phyloP scores from a whole-genome alignment of 2,888 invertebrate genomes.

The Aradus depressus region DNA sequence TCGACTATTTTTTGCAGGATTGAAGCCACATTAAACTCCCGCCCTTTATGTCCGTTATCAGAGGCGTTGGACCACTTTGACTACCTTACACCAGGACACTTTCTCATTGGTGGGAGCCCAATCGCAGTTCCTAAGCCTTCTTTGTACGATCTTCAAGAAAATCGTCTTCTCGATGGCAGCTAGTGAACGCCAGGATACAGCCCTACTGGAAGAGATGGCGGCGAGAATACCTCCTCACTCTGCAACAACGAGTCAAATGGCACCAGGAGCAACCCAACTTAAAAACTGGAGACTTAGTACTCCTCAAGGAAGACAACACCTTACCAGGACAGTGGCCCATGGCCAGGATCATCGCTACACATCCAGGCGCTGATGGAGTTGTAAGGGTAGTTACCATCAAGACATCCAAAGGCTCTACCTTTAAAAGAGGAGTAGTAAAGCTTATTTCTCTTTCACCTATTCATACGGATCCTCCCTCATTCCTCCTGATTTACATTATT shows the following conservation, averaged over 20 bases:
- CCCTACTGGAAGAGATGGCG: constrained; percentile 31
- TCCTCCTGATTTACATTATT: no score
- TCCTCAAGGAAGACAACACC: constrained; percentile 30
- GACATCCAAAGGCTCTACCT: constrained; percentile 25
- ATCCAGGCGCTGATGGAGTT: constrained; percentile 31
- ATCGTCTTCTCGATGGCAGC: constrained; percentile 32
- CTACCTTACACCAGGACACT: no score
- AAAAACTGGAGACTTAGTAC: constrained; percentile 29
- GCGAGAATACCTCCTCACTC: constrained; percentile 30
- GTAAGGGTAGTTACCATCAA: constrained; percentile 30
- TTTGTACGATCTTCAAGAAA: no score
- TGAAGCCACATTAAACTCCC: no score
- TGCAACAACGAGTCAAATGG: constrained; percentile 33
- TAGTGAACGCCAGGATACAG: constrained; percentile 29
- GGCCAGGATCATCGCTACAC: constrained; percentile 28
- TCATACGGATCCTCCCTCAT: no score
- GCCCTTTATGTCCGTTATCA: no score
- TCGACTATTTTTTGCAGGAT: no score
- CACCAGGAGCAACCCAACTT: constrained; percentile 17
- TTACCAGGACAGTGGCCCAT: constrained; percentile 31
- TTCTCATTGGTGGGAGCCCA: no score
- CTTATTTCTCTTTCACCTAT: no score
- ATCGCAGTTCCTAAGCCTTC: no score
- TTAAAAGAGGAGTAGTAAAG: no score
- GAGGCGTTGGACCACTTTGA: no score